Conservation (phyloP, 2,113 vertebrate species). For the Neopipo cinnamomea region DNA sequence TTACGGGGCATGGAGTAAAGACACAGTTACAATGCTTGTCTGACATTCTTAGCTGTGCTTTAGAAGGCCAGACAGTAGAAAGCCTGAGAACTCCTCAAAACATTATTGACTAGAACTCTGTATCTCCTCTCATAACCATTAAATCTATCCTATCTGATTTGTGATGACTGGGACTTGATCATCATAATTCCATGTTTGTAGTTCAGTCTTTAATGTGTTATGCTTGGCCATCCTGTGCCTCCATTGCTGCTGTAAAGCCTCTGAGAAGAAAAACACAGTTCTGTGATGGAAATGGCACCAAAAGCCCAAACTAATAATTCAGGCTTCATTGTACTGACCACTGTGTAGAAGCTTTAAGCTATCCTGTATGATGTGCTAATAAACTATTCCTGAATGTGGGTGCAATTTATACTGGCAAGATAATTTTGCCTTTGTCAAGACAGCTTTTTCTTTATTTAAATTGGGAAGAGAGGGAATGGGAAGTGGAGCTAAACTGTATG, state of each 20-base stretch:
- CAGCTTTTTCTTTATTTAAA: constrained; percentile 16
- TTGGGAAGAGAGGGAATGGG: not conserved
- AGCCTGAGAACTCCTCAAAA: not conserved
- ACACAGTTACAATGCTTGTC: not conserved
- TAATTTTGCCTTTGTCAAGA: constrained; percentile 22
- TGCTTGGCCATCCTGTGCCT: not conserved
- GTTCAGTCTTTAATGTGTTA: not conserved
- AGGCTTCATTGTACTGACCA: not conserved
- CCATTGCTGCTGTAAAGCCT: not conserved
- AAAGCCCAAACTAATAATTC: not conserved
- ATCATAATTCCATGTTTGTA: not conserved
- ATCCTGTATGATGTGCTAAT: not conserved
- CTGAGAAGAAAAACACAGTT: not conserved
- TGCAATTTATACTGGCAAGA: not conserved
- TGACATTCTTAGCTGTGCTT: not conserved
- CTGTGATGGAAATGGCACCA: not conserved
- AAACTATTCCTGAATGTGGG: not conserved
- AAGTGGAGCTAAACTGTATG: not conserved
- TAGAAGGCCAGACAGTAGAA: not conserved
- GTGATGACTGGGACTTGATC: not conserved
- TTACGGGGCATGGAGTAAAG: not conserved
- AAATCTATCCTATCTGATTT: not conserved
- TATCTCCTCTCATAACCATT: not conserved
- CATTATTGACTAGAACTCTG: not conserved
- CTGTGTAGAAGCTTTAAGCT: not conserved